These are phyloP conservation scores for Diarsia rubi DNA, from an alignment of 2,888 invertebrate species.

Conservation along the genomic window DNA sequence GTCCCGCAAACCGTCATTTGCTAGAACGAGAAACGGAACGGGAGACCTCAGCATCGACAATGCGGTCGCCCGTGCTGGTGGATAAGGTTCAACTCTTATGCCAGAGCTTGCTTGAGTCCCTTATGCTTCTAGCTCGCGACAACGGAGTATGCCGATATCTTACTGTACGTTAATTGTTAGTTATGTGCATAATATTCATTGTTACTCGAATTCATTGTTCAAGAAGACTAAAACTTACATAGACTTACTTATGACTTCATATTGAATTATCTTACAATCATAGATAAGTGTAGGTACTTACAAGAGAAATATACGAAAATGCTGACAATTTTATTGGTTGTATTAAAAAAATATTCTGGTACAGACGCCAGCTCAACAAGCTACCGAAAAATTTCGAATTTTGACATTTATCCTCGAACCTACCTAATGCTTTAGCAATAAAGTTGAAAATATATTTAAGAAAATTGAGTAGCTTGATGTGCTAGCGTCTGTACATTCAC, in stretches of 20 bases:
- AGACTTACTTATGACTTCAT: conserved; percentile 70
- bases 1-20: neutral
- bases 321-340: conserved; percentile 25
- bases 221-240: conserved; percentile 81
- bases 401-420: too few species aligned
- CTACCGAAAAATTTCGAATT: too few species aligned
- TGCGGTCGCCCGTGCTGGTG: neutral
- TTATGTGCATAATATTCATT: conserved; percentile 36
- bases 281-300: conserved; percentile 28
- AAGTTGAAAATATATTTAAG: too few species aligned
- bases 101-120: neutral
- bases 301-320: conserved; percentile 35
- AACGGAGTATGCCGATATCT: conserved; percentile 9
- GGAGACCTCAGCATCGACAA: neutral
- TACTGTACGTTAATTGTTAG: conserved; percentile 9
- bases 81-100: neutral
- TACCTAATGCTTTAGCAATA: too few species aligned
- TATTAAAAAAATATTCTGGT: conserved; percentile 24
- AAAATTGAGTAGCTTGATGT: too few species aligned
- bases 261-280: conserved; percentile 72
- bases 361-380: neutral
- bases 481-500: conserved; percentile 13
- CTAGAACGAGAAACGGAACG: neutral
- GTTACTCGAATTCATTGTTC: conserved; percentile 60
- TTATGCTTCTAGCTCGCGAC: neutral